phyloP scores from a whole-genome alignment of 2,888 invertebrate species.

The Escarpia spicata region DNA sequence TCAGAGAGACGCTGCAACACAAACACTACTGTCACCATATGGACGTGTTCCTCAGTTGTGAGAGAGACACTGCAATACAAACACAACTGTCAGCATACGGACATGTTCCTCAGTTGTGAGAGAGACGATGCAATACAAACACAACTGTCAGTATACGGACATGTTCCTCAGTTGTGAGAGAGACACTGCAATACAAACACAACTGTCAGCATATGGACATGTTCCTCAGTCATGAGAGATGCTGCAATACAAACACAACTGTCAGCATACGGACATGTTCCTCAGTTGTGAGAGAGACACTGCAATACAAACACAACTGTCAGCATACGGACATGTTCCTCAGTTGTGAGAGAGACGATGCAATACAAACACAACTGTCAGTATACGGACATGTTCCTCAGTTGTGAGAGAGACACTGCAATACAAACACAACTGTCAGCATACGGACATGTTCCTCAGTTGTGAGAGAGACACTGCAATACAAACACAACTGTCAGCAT shows the following conservation, averaged over 20 bases:
- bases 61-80: neutral
- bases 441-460: neutral
- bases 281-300: neutral
- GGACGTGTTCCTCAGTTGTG: neutral
- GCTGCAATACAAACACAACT: neutral
- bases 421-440: constrained; percentile 2
- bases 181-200: too few species aligned
- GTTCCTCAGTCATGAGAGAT: too few species aligned
- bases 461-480: neutral
- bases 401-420: neutral
- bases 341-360: neutral
- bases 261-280: neutral
- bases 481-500: neutral
- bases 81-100: neutral
- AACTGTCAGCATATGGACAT: too few species aligned
- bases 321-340: neutral
- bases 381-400: neutral
- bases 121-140: neutral
- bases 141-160: neutral
- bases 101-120: neutral
- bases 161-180: too few species aligned
- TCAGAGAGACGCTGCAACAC: neutral
- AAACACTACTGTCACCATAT: neutral
- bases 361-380: neutral
- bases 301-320: neutral